Evolutionary conservation across 2,797 vertebrate genomes (phyloP).

Genomic region (Alca torda): DNA sequence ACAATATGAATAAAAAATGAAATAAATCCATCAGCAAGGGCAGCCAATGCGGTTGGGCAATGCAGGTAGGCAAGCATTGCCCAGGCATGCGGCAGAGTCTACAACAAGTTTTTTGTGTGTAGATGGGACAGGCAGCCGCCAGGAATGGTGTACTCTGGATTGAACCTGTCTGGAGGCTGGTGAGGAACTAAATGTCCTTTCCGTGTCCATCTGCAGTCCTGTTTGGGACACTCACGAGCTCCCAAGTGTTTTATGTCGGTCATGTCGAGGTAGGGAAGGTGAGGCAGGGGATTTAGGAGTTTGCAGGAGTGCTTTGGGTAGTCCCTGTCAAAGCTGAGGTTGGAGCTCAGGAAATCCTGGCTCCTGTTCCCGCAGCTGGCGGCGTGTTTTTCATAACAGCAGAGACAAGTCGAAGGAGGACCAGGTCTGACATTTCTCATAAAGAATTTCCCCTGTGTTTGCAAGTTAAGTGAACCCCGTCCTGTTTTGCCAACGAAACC

Average conservation of each 20-base stretch:
- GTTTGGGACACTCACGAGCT: neutral
- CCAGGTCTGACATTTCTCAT: neutral
- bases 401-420: neutral
- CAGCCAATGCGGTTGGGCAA: neutral
- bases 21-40: neutral
- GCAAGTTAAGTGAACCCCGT: neutral
- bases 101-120: neutral
- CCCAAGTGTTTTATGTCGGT: rapidly evolving
- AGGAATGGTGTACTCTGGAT: neutral
- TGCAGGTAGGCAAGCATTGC: neutral
- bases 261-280: rapidly evolving
- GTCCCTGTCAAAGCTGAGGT: neutral
- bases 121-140: neutral
- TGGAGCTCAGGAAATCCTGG: neutral
- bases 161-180: neutral
- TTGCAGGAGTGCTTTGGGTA: neutral
- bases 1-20: neutral
- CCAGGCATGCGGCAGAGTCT: neutral
- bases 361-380: neutral
- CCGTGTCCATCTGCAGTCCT: neutral
- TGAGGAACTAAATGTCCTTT: neutral
- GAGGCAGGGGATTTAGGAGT: neutral
- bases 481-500: neutral
- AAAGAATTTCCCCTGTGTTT: neutral
- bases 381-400: neutral